A percentile compares a stretch with the other conserved stretches of the same genome.
Evolutionary conservation across 2,797 vertebrate genomes (phyloP).

Genomic region (Sparus aurata): DNA sequence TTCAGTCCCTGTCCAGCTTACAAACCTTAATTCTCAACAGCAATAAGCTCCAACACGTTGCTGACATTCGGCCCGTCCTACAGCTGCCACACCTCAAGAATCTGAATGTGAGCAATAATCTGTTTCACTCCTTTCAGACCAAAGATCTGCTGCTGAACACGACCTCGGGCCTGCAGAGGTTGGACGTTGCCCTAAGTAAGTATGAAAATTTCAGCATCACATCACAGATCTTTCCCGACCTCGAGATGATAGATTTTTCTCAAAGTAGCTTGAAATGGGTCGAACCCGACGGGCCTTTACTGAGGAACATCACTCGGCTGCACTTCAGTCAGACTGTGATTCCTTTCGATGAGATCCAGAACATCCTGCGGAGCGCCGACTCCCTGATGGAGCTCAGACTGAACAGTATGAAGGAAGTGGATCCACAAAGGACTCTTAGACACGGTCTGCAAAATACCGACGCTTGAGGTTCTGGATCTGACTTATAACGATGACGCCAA

Average conservation of each 20-base stretch:
- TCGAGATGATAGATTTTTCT: slow-evolving; percentile 9
- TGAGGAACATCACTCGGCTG: background rate
- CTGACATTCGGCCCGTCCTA: slow-evolving; percentile 11
- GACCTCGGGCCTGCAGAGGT: slow-evolving; percentile 19
- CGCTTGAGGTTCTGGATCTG: slow-evolving; percentile 27
- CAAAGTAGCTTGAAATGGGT: background rate
- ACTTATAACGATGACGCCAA: background rate
- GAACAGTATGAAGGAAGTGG: rapidly evolving
- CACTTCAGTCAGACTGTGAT: rapidly evolving
- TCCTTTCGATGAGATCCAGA: background rate
- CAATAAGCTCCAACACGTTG: background rate
- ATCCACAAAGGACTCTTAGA: slow-evolving; percentile 20
- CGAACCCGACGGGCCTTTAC: slow-evolving; percentile 21
- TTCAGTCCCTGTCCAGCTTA: slow-evolving; percentile 3
- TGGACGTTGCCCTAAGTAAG: background rate
- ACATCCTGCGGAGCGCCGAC: slow-evolving; percentile 3
- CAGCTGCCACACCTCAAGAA: slow-evolving; percentile 14
- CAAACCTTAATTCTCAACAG: rapidly evolving
- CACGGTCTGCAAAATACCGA: slow-evolving; percentile 25
- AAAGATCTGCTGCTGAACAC: slow-evolving; percentile 27
- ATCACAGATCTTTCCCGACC: slow-evolving; percentile 38
- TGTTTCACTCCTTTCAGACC: slow-evolving; percentile 17
- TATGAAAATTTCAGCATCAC: slow-evolving; percentile 39
- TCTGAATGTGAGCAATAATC: rapidly evolving
- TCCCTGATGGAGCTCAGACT: slow-evolving; percentile 31